These are phyloP conservation scores for Spilogale gracilis DNA, from an alignment of 2,113 vertebrate species.

Conservation along the genomic window DNA sequence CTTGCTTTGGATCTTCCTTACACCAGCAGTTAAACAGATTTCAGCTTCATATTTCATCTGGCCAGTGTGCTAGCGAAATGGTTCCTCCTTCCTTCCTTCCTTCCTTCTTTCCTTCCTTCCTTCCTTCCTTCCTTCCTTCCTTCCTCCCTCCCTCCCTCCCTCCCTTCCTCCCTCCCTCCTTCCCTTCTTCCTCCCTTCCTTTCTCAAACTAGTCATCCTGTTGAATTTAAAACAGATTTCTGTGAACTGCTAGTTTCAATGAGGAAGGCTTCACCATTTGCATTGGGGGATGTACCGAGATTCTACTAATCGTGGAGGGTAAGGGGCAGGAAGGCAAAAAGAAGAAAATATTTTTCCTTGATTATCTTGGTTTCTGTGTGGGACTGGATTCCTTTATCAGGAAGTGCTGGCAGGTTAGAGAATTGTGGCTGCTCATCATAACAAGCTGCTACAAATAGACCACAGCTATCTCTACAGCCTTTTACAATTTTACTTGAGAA, in stretches of 20 bases:
- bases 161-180: background rate
- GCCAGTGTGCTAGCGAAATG: background rate
- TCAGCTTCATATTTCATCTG: background rate
- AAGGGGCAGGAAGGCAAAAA: background rate
- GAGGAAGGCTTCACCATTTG: background rate
- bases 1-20: background rate
- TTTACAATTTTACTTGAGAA: conserved; percentile 8
- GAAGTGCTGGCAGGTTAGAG: background rate
- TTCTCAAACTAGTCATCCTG: background rate
- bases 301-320: background rate
- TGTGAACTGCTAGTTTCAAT: background rate
- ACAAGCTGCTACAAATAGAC: background rate
- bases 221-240: background rate
- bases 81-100: background rate
- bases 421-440: background rate
- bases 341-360: background rate
- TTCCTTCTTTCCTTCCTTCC: background rate
- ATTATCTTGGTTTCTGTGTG: background rate
- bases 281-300: background rate
- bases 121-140: background rate
- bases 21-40: background rate
- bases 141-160: background rate
- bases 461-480: background rate
- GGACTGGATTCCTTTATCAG: background rate
- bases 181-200: background rate